These are phyloP conservation scores for Drosophila santomea DNA, from an alignment of 1,140 invertebrate genomes.

Conservation along the genomic window DNA sequence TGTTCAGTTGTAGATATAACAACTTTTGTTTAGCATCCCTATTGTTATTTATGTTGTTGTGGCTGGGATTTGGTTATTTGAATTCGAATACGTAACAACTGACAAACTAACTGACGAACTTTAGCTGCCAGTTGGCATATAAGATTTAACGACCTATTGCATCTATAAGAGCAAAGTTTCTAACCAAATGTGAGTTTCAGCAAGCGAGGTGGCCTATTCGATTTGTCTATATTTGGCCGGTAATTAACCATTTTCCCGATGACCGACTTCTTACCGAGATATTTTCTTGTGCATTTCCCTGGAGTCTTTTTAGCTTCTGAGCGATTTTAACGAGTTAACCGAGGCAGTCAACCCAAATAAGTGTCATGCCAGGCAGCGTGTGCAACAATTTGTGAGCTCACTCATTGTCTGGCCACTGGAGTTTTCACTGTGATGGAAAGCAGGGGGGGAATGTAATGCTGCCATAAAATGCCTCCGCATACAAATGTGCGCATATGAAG, in stretches of 20 bases:
- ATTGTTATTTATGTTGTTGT: background rate
- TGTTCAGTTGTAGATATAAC: background rate
- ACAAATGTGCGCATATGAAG: conserved; percentile 20
- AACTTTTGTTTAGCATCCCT: background rate
- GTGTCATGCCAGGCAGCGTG: conserved; percentile 25
- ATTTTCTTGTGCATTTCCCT: background rate
- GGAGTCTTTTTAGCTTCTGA: conserved; percentile 18
- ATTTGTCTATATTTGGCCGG: no score
- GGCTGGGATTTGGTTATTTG: background rate
- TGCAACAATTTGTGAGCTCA: conserved; percentile 24
- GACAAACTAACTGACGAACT: background rate
- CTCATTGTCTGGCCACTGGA: conserved; percentile 26
- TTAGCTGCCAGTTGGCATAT: background rate
- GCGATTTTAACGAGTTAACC: conserved; percentile 36
- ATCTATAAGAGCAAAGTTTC: background rate
- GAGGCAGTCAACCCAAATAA: conserved; percentile 27
- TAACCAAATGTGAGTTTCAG: background rate
- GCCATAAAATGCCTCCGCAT: conserved; percentile 38
- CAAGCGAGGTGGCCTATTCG: no score
- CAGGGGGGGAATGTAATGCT: conserved; percentile 22
- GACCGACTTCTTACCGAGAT: background rate
- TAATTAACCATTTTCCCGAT: background rate
- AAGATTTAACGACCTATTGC: background rate
- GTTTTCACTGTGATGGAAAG: conserved; percentile 23
- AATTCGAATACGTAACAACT: conserved; percentile 1